phyloP scores from a whole-genome alignment of 2,797 vertebrate genomes.

The Petrocephalus sullivani region DNA sequence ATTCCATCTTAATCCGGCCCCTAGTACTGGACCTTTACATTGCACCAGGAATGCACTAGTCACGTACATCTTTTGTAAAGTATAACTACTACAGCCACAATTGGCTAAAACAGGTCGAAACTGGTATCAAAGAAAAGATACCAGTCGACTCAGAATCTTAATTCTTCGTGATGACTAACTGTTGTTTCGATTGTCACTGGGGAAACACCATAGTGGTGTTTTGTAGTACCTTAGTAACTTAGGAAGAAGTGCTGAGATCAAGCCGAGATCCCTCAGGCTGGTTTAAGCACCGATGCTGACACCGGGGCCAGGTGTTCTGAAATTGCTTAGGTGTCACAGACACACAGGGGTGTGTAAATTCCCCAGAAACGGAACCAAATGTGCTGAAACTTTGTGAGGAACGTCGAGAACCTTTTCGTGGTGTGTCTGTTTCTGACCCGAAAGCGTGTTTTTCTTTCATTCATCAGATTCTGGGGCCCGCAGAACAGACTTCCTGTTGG shows the following conservation, averaged over 20 bases:
- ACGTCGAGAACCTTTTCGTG: not conserved
- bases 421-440: not conserved
- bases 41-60: not conserved
- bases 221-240: not conserved
- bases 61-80: conserved; percentile 5
- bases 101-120: not conserved
- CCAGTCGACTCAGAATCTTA: not conserved
- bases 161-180: not conserved
- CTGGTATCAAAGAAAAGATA: not conserved
- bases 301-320: not conserved
- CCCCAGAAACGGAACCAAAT: not conserved
- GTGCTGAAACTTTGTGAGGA: not conserved
- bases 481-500: not conserved
- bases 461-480: not conserved
- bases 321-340: too few relatives aligned
- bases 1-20: too few relatives aligned
- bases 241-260: not conserved
- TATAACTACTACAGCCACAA: not conserved
- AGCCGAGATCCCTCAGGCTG: not conserved
- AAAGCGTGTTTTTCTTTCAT: not conserved
- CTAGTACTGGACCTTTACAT: not conserved
- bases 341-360: not conserved
- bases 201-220: not conserved
- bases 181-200: not conserved
- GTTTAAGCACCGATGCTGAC: not conserved